A percentile compares a stretch with the other conserved stretches of the same genome.
phyloP scores from a whole-genome alignment of 2,113 vertebrate genomes.

The Prunella fulvescens region DNA sequence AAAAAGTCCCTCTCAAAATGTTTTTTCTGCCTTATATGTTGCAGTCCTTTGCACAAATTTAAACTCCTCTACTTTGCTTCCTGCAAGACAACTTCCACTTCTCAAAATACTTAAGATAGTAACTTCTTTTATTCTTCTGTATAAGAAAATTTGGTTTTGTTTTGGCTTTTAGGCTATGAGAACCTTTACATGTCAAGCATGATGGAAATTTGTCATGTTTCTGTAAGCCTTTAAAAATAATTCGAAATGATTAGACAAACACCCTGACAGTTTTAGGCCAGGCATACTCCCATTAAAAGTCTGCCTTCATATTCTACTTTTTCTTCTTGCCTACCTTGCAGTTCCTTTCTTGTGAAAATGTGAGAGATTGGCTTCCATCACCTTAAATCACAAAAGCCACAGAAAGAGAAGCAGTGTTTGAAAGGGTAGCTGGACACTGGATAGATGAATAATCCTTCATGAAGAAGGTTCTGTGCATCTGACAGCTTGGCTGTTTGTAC shows the following conservation, averaged over 20 bases:
- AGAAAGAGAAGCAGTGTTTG: not conserved
- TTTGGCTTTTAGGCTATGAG: not conserved
- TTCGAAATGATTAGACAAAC: not conserved
- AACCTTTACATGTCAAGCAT: not conserved
- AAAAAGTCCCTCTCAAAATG: not conserved
- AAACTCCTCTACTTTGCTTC: not conserved
- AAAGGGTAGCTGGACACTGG: not conserved
- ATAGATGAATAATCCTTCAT: not conserved
- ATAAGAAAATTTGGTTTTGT: not conserved
- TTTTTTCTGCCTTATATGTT: not conserved
- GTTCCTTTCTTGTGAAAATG: not conserved
- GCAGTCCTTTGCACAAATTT: not conserved
- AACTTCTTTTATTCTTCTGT: not conserved
- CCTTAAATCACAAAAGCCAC: not conserved
- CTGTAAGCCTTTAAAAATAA: not conserved
- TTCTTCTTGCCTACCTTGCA: not conserved
- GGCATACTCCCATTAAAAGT: not conserved
- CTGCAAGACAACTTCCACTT: not conserved
- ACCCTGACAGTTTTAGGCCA: not conserved
- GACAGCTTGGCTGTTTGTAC: not conserved
- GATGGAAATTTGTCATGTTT: not conserved
- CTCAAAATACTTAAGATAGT: not conserved
- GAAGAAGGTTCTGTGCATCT: not conserved
- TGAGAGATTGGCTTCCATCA: not conserved
- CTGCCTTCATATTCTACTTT: not conserved